These are phyloP conservation scores for Leucopsar rothschildi DNA, from an alignment of 2,113 vertebrate species.

Conservation along the genomic window DNA sequence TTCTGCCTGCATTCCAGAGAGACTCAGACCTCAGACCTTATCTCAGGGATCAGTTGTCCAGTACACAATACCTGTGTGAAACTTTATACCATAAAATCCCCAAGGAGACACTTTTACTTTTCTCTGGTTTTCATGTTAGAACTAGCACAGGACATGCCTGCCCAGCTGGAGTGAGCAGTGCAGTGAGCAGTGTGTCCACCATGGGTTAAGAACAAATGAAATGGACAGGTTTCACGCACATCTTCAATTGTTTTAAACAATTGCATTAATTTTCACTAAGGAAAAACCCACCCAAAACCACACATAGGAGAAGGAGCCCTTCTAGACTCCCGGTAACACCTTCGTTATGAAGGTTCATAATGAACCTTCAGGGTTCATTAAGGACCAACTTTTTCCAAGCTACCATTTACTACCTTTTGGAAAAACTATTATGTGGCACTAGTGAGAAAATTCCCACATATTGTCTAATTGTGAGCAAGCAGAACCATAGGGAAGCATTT, in stretches of 20 bases:
- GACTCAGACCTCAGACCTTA: not conserved
- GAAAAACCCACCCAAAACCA: not conserved
- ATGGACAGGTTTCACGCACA: not conserved
- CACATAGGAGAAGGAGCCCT: not conserved
- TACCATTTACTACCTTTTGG: not conserved
- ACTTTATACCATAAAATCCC: not conserved
- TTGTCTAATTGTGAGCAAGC: not conserved
- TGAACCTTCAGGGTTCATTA: not conserved
- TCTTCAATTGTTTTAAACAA: not conserved
- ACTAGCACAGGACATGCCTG: not conserved
- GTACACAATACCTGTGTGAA: not conserved
- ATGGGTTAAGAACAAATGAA: not conserved
- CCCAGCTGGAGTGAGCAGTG: not conserved
- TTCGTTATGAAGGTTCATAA: not conserved
- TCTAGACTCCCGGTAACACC: not conserved
- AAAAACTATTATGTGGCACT: not conserved
- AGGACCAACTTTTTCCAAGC: not conserved
- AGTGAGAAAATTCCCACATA: not conserved
- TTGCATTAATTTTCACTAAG: not conserved
- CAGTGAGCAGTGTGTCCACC: not conserved
- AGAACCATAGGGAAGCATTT: not conserved
- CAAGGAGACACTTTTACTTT: not conserved
- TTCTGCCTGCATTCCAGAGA: not conserved
- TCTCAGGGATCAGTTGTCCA: not conserved
- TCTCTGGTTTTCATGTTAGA: not conserved